Base-by-base conservation (phyloP, 2,888 invertebrate species). In the Nephrocerus scutellatus region DNA sequence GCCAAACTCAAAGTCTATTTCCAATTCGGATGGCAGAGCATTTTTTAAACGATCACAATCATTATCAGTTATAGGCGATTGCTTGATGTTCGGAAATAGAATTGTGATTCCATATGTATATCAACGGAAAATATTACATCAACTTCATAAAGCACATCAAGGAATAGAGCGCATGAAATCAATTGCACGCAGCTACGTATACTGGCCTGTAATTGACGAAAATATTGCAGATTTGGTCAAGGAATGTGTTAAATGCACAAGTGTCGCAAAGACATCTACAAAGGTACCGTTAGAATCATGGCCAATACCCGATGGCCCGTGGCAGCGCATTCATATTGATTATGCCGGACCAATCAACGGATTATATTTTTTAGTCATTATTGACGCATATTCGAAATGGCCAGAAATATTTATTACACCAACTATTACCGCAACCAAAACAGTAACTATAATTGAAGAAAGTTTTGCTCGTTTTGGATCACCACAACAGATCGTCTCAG, bases 311-410 rank as follows among this genome's bases (percentile, higher is more conserved):
- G 41, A 38, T 5, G 39, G 48, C 29, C 56, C 58, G 4, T 62
- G 60, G 58, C 48, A 60, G 32, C 44, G 68, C n/a, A 43, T 68
- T 6, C 67, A 70, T 49, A 51, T 63, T n/a, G 70, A 70, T 48
- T 66, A 62, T 51, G 62, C 67, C 5, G 67, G 66, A 13, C 63
- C 63, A 13, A 21, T 39, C 10, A 18, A 9, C 5, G 9, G n/a
- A 16, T 14, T 7, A 15, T 33, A 36, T 29, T 44, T 32, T 13
- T 16, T 43, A 9, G 31, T 45, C 7, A 39, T 43, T n/a, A 41
- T 43, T 2, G 41, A 45, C 25, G 37, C 43, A 2, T 39, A 23
- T 12, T 43, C 39, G 5, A 45, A 47, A 29, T 47, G 42, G 41
- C 41, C 36, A 5, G 32, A 44, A 22, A 32, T 43, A 25, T 36